phyloP scores from a whole-genome alignment of 2,113 vertebrate genomes.

The Leuciscus idus region DNA sequence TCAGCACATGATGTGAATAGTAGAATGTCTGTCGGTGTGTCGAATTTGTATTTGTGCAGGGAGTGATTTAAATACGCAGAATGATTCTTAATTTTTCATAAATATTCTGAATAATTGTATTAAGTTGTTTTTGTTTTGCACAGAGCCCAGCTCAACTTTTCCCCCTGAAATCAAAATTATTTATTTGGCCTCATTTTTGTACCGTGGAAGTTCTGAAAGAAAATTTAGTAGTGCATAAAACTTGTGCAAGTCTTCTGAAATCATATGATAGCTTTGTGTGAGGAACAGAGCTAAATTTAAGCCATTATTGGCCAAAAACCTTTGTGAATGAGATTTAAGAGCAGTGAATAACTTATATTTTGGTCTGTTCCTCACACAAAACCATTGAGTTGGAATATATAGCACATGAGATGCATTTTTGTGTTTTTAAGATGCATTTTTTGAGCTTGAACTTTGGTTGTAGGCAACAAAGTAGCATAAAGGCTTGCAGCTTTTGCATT shows the following conservation, averaged over 20 bases:
- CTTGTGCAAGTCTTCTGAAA: not conserved
- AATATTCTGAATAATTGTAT: constrained; percentile 5
- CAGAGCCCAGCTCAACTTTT: not conserved
- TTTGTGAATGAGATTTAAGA: not conserved
- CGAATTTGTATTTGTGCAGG: not conserved
- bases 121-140: not conserved
- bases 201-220: too few relatives aligned
- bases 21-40: not conserved
- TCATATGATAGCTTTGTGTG: not conserved
- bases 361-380: not conserved
- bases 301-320: not conserved
- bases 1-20: constrained; percentile 36
- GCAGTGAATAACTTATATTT: not conserved
- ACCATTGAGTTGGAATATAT: not conserved
- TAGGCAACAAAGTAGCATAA: not conserved
- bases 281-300: not conserved
- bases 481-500: not conserved
- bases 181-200: not conserved
- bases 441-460: not conserved
- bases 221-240: not conserved
- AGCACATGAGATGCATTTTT: not conserved
- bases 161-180: not conserved
- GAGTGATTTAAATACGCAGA: not conserved
- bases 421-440: not conserved
- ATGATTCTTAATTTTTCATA: not conserved